Evolutionary conservation across 2,888 invertebrate genomes (phyloP), one percentile per base, ranked within the genome.

Genomic region (Pollenia amentaria): DNA sequence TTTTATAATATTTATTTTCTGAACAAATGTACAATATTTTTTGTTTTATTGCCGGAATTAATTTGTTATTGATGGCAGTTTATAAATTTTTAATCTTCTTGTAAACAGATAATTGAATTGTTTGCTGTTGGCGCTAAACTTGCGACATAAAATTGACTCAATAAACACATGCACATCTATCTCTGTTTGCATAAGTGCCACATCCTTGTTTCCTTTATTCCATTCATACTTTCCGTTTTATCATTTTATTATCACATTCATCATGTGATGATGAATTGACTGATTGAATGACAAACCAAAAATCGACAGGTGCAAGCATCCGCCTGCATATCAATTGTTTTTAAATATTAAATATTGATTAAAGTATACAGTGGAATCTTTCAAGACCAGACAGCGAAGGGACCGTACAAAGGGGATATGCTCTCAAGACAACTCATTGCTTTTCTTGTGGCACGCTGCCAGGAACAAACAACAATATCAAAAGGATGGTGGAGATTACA

Each of bases 41-140:
- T 83, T 76, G 44, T 78, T 77, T 82, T 55, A 69, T 82, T 67
- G 55, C 87, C 87, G 87, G 87, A 87, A 84, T 77, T 81, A 87
- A 87, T 87, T 84, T 87, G 87, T 87, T 87, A 87, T 87, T 87
- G 87, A 87, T 84, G 80, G 83, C 29, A 65, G 76, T 40, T 73
- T 80, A 84, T 87, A 73, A 81, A 87, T 87, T 67, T 60, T 87
- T 87, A 84, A 87, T 87, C 51, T 29, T 73, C 57, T 64, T 72
- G 84, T 87, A 81, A 87, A 84, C 80, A 87, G 62, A 69, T 84
- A 87, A 84, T 87, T 84, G 87, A 69, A 84, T 87, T 84, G 83
- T 80, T 14, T 53, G 18, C 29, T 69, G 46, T 62, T 60, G 40
- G 40, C 18, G 51, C 7, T 38, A n/a, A 14, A 72, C 12, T 12